Evolutionary conservation across 2,888 invertebrate species (phyloP).

Genomic region (Agrilus cyanescens): DNA sequence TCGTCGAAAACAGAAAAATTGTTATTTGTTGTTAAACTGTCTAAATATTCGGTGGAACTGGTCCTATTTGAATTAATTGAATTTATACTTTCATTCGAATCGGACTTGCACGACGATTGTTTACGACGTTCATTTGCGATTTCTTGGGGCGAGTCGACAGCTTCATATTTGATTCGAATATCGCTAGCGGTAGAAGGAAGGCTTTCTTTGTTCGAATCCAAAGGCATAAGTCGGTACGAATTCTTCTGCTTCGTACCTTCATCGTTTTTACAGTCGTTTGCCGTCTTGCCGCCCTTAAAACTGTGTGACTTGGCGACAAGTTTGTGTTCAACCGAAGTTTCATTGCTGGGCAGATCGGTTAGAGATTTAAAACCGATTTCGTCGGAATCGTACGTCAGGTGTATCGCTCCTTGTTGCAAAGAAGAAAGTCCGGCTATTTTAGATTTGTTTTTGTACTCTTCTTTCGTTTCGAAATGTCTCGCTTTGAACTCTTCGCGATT

Average conservation of each 20-base stretch:
- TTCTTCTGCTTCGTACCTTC: too few relatives aligned
- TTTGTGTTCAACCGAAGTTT: constrained; percentile 38
- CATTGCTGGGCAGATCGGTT: constrained; percentile 25
- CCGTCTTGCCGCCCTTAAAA: constrained; percentile 37
- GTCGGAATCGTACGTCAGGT: constrained; percentile 28
- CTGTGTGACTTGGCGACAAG: constrained; percentile 61
- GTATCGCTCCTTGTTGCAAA: constrained; percentile 42
- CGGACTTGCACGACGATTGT: not conserved
- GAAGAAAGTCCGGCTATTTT: constrained; percentile 42
- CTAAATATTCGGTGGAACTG: constrained; percentile 11
- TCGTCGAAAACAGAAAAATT: constrained; percentile 28
- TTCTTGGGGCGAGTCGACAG: too few relatives aligned
- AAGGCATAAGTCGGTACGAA: too few relatives aligned
- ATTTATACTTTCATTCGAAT: constrained; percentile 12
- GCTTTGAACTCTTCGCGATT: constrained; percentile 1
- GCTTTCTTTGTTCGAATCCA: too few relatives aligned
- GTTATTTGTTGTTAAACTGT: constrained; percentile 11
- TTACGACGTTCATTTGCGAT: too few relatives aligned
- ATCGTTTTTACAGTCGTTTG: too few relatives aligned
- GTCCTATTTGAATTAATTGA: constrained; percentile 9
- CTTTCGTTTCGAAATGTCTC: constrained; percentile 12
- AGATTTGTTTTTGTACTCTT: constrained; percentile 27
- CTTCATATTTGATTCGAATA: too few relatives aligned
- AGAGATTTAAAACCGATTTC: constrained; percentile 29
- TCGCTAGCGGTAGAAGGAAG: too few relatives aligned